phyloP scores from a whole-genome alignment of 2,797 vertebrate genomes.

The Pseudocheirus occidentalis region DNA sequence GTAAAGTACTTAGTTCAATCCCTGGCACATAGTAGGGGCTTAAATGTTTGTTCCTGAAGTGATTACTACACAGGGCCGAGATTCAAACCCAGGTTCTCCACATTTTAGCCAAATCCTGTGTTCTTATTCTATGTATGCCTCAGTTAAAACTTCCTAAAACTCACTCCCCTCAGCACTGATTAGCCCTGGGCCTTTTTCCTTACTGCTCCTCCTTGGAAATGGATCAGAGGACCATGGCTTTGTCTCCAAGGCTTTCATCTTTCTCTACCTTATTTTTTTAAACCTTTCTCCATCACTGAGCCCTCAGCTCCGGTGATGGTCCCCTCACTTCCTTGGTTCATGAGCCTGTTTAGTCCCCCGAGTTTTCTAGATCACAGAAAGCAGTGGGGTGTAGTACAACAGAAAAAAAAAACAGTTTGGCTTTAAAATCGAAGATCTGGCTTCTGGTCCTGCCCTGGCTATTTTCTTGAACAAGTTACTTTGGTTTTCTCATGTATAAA shows the following conservation, averaged over 20 bases:
- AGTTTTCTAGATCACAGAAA: neutral
- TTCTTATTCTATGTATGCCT: neutral
- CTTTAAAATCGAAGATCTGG: neutral
- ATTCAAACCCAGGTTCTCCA: neutral
- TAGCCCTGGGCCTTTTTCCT: neutral
- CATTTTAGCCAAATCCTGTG: neutral
- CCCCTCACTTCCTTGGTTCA: neutral
- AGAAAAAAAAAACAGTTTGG: neutral
- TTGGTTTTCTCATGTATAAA: neutral
- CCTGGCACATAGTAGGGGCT: neutral
- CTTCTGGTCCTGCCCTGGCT: neutral
- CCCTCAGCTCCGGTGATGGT: neutral
- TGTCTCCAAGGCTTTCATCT: neutral
- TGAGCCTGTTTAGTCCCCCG: neutral
- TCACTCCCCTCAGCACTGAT: neutral
- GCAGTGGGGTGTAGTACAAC: no score
- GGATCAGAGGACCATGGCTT: neutral
- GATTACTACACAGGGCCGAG: neutral
- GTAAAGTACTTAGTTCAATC: neutral
- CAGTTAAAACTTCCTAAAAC: neutral
- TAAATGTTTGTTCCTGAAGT: neutral
- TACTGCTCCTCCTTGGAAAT: neutral
- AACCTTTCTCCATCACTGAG: neutral
- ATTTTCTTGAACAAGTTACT: neutral
- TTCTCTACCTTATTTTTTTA: neutral